Conservation (phyloP, 2,113 vertebrate genomes). For the Lucifuga dentata region DNA sequence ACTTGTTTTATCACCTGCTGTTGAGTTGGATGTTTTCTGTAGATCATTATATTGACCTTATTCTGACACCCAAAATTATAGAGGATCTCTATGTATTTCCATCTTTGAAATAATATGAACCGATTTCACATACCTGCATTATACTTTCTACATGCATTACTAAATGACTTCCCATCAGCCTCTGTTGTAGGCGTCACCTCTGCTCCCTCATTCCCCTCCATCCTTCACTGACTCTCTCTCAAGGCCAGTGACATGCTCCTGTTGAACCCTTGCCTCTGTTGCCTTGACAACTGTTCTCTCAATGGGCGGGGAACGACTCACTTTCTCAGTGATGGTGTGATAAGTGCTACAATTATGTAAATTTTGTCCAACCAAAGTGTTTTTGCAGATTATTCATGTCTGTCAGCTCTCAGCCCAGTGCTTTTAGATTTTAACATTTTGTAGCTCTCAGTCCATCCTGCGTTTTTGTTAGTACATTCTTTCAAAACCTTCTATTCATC, state of each 20-base stretch:
- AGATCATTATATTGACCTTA: not conserved
- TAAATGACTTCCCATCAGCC: slow-evolving; percentile 28
- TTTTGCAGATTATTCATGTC: slow-evolving; percentile 66
- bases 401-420: slow-evolving; percentile 19
- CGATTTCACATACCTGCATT: slow-evolving; percentile 7
- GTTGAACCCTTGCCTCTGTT: slow-evolving; percentile 77
- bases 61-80: slow-evolving; percentile 1
- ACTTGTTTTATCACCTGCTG: slow-evolving; percentile 29
- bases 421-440: slow-evolving; percentile 40
- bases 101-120: not conserved
- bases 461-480: slow-evolving; percentile 12
- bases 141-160: slow-evolving; percentile 2
- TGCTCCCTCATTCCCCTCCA: slow-evolving; percentile 42
- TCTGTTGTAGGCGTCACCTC: slow-evolving; percentile 12
- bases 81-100: not conserved
- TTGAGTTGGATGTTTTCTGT: not conserved
- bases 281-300: slow-evolving; percentile 77
- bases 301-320: slow-evolving; percentile 58
- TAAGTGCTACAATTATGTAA: slow-evolving; percentile 87
- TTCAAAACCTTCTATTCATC: slow-evolving; percentile 2
- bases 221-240: slow-evolving; percentile 46
- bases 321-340: slow-evolving; percentile 70
- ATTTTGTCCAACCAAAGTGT: slow-evolving; percentile 74
- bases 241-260: slow-evolving; percentile 69
- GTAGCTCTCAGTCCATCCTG: slow-evolving; percentile 8